Evolutionary conservation across 2,113 vertebrate species (phyloP).

Genomic region (Sinocyclocheilus rhinocerous): DNA sequence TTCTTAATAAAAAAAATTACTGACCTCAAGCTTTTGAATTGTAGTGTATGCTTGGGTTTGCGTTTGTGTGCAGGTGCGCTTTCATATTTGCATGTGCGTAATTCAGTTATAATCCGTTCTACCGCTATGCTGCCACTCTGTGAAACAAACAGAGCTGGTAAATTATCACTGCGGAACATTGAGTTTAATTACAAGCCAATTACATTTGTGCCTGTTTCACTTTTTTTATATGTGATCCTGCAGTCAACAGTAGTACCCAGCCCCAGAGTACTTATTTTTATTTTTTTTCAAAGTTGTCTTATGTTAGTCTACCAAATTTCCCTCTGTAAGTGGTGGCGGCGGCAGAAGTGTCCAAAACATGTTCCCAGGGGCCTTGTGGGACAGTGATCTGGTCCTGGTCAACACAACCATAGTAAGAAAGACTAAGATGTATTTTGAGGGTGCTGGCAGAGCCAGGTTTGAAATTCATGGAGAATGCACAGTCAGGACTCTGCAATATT

Average conservation of each 20-base stretch:
- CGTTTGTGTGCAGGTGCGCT: not conserved
- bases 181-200: conserved; percentile 40
- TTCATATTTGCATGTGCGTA: not conserved
- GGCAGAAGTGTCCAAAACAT: not conserved
- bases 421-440: not conserved
- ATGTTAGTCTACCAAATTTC: not conserved
- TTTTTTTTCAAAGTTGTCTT: not conserved
- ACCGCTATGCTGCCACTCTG: not conserved
- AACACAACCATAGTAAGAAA: not conserved
- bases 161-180: conserved; percentile 27
- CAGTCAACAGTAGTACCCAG: not conserved
- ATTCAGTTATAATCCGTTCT: not conserved
- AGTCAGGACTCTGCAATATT: not conserved
- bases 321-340: not conserved
- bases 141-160: not conserved
- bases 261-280: not conserved
- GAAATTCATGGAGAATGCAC: not conserved
- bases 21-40: not conserved
- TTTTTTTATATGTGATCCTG: not conserved
- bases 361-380: not conserved
- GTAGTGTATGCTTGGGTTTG: not conserved
- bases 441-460: not conserved
- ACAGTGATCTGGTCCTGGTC: not conserved
- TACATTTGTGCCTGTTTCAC: conserved; percentile 32
- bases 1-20: not conserved